Base-by-base conservation (phyloP, 2,888 invertebrate species). In the Tetragnatha montana region DNA sequence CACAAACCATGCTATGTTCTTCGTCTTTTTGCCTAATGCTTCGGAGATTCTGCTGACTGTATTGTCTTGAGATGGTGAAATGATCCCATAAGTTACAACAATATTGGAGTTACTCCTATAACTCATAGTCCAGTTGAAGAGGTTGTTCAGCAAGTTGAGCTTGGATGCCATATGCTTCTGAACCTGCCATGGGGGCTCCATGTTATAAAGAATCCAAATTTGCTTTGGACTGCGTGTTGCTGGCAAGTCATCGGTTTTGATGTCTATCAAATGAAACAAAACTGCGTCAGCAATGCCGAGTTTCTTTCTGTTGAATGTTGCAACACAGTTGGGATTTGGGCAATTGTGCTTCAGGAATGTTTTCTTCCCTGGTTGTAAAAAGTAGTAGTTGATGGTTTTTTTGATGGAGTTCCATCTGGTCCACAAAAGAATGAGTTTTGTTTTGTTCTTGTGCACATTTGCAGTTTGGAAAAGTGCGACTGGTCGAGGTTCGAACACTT, bases 81-180 rank as follows among this genome's bases (percentile, higher is more conserved):
- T 81, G 10, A 83, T 81, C 6, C 91, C 91, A 75, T 91, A 91
- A 8, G 22, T 76, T 76, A 76, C 87, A 47, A 75, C 22, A 12
- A 92, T 71, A 47, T 91, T 87, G 0, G 91, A 91, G 14, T 88
- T 87, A 12, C 14, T 79, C 68, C 90, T 83, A 60, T 92, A 92
- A 69, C 87, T 87, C 91, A 91, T 91, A 0, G 91, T 91, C 91
- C 91, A 91, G 76, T 92, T 91, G 81, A 92, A 91, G 1, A 86
- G 14, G 12, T 87, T 81, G 14, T 85, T 76, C 7, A 89, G 68
- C 10, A 76, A 49, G 47, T 85, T 19, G 10, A 91, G 35, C 21
- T 50, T 75, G 10, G 80, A 21, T 19, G 50, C 14, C 12, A 81
- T 35, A 6, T 70, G 81, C 6, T 78, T 87, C 2, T 69, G n/a